Base-by-base conservation (phyloP, 2,888 invertebrate genomes). In the Plusia festucae region DNA sequence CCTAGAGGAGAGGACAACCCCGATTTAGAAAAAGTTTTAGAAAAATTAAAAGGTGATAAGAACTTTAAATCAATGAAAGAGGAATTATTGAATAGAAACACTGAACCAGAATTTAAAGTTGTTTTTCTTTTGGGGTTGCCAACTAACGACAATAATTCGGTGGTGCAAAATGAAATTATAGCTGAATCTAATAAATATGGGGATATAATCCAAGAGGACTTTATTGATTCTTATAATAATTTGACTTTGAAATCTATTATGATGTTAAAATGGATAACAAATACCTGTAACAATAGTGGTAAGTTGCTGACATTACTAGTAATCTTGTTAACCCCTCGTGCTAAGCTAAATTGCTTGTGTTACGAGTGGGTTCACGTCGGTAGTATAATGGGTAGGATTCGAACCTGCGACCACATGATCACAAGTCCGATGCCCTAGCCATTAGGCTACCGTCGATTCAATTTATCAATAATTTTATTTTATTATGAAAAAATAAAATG, bases 171-270 rank as follows among this genome's bases (percentile, higher is more conserved):
- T 67, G 95, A 95, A 64, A 96, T 98, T 27, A 94, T 96, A 53
- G 96, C 96, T 51, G 98, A 98, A 87, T 96, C 96, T 22, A 93
- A 95, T 2, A 94, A 93, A 60, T 97, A 96, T 84, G 96, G 97
- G 20, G 98, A 98, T 88, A 95, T 98, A 13, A 97, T 98, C 59
- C 98, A 98, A 90, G 98, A 98, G 86, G 96, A 96, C 52, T 98
- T 98, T 86, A 89, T 97, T 46, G 98, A 98, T 88, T 97, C 97
- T 0, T 98, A 98, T 86, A 97, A 98, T 88, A 98, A 98, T 95
- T 94, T 98, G 75, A 98, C 98, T 0, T 85, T 98, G 27, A 98
- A 98, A 87, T 97, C 98, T 53, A 96, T 98, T 13, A 97, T 98
- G 96, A 96, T 98, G 95, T 88, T 98, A 65, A 98, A 98, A 86